Percentiles rank a stretch among this genome's conserved stretches.
Conservation (phyloP, 2,888 invertebrate genomes). For the Lysandra bellargus region DNA sequence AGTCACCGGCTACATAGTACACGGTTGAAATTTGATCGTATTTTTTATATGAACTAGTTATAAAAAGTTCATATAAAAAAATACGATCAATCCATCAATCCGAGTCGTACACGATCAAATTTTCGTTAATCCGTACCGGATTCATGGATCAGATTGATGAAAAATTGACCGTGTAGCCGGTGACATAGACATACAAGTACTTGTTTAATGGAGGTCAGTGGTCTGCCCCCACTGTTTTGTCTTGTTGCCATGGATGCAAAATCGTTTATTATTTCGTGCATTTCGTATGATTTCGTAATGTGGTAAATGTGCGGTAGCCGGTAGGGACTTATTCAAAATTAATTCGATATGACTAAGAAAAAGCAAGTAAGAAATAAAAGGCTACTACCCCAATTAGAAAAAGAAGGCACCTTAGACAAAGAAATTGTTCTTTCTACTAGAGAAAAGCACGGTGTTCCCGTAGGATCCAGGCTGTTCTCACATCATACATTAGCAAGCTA, state of each 20-base stretch:
- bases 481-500: conserved; percentile 82
- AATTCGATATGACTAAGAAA: conserved; percentile 48
- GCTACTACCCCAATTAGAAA: conserved; percentile 65
- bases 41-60: too few species aligned
- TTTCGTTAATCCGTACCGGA: too few species aligned
- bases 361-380: conserved; percentile 71
- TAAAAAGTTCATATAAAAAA: too few species aligned
- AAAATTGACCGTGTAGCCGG: too few species aligned
- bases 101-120: too few species aligned
- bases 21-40: too few species aligned
- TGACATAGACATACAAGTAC: too few species aligned
- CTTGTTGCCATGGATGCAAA: neutral
- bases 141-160: too few species aligned
- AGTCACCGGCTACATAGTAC: too few species aligned
- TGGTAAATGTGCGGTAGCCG: neutral
- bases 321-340: conserved; percentile 29
- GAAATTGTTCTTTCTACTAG: conserved; percentile 64
- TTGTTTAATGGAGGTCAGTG: too few species aligned
- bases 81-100: too few species aligned
- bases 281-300: neutral
- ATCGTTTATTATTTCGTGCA: neutral
- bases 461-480: conserved; percentile 78
- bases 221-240: neutral
- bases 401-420: conserved; percentile 66
- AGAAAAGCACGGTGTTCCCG: conserved; percentile 63